Base-by-base conservation (phyloP, 2,797 vertebrate genomes). In the Lutjanus campechanus region DNA sequence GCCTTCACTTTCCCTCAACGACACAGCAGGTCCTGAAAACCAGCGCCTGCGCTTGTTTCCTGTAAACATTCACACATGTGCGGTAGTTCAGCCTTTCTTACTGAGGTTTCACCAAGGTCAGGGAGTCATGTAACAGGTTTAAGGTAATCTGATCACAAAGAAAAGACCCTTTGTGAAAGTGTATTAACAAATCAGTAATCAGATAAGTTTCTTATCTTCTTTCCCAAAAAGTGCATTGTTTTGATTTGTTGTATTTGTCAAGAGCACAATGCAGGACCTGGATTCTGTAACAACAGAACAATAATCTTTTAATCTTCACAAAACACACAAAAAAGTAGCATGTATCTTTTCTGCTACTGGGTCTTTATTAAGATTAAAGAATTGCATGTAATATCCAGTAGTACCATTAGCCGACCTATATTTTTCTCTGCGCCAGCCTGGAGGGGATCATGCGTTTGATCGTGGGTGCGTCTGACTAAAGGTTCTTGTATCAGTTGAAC, bases 201-300 rank as follows among this genome's bases (percentile, higher is more conserved):
- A 19, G 17, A 44, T 50, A 6, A 10, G 8, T 47, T 65, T 60
- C 7, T 47, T 13, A 36, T 36, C 29, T 5, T 36, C 29, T 36
- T 36, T 36, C 29, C 29, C 29, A 36, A 1, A 19, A 49, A 51
- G 54, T 20, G 11, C 5, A 2, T 43, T 54, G 10, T 1, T 8
- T 8, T 43, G 6, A 41, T 43, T 50, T 43, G 11, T 51, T 41
- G 46, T 17, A 59, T 41, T 49, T 59, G 10, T 17, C 43, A n/a
- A 15, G n/a, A 67, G 19, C 22, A 54, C 41, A 59, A 13, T 44
- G 12, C 15, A 49, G 59, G 8, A 16, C 58, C 16, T 25, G 54
- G 15, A 56, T 69, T 55, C 12, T 63, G n/a, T 65, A 64, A 56
- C 29, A 46, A 51, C 36, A 60, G 46, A 76, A 29, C 11, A 41